Percentiles rank a stretch among this genome's conserved stretches.
Evolutionary conservation across 1,140 invertebrate species (phyloP).

Genomic region (Saccostrea glomerata): DNA sequence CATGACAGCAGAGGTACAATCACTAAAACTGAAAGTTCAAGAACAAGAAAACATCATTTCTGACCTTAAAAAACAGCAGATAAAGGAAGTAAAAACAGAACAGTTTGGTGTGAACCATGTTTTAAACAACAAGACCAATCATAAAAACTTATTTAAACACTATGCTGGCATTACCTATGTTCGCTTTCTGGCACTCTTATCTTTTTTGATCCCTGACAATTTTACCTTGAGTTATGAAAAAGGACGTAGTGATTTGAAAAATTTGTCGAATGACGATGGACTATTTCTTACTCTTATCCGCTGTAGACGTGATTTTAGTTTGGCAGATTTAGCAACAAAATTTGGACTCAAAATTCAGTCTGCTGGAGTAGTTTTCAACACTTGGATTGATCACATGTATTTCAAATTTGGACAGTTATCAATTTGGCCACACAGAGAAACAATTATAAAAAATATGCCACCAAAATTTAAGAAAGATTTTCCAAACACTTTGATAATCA

Average conservation of each 20-base stretch:
- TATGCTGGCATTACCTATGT: slow-evolving; percentile 51
- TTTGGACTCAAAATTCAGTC: slow-evolving; percentile 27
- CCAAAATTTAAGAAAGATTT: slow-evolving; percentile 53
- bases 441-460: slow-evolving; percentile 49
- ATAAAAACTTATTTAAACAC: slow-evolving; percentile 42
- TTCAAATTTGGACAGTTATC: slow-evolving; percentile 57
- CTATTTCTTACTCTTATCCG: slow-evolving; percentile 52
- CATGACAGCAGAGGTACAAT: slow-evolving; percentile 33
- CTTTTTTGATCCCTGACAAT: slow-evolving; percentile 42
- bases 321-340: slow-evolving; percentile 55
- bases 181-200: slow-evolving; percentile 17
- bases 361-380: slow-evolving; percentile 54
- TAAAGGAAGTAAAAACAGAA: background rate
- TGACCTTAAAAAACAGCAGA: background rate
- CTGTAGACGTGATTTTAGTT: slow-evolving; percentile 45
- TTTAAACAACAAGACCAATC: slow-evolving; percentile 18
- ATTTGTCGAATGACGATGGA: slow-evolving; percentile 45
- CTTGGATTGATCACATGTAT: slow-evolving; percentile 56
- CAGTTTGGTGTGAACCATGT: slow-evolving; percentile 15
- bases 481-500: slow-evolving; percentile 54
- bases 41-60: slow-evolving; percentile 7
- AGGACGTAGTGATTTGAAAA: slow-evolving; percentile 44
- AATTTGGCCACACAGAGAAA: slow-evolving; percentile 58
- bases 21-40: slow-evolving; percentile 10
- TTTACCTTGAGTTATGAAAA: slow-evolving; percentile 13